Evolutionary conservation across 2,797 vertebrate genomes (phyloP), one percentile per base, ranked within the genome.

Genomic region (Acanthopagrus latus): DNA sequence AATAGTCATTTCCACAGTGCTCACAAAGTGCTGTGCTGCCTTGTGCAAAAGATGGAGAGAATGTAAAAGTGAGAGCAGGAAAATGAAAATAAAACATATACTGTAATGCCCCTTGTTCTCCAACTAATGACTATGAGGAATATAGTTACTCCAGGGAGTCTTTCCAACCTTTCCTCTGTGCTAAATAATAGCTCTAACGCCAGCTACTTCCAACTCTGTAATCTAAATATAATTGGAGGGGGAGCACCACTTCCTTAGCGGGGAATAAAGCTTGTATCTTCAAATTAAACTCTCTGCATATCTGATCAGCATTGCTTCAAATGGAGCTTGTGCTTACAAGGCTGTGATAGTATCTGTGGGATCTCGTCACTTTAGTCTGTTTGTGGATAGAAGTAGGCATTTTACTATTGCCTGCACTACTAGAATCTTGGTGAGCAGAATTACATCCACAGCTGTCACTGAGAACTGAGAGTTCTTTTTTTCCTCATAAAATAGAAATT

Each of bases 151-250:
- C 89, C 27, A 0, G 88, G 88, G 90, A 88, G 72, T 72, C 81
- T 84, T 89, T 77, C 74, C 76, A 90, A 89, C 89, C 89, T 92
- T 91, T 92, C 88, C 60, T 82, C 76, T 68, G 86, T 55, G 65
- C 79, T 85, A 91, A 93, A 92, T 91, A 93, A 90, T 78, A 86
- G 77, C 84, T 83, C 71, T 58, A 75, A 85, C 57, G 33, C 62
- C 56, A 71, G 67, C 71, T 79, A 82, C 63, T 72, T 90, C 82
- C 63, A 81, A 64, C 75, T 68, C 83, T 82, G 85, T 92, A 91
- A 93, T 94, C 81, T 91, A 85, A 86, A 89, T 83, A 84, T 92
- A 94, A 93, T 92, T 93, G 88, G 80, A 90, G 78, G 66, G 88
- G 85, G 87, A 88, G 86, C 71, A 23, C 62, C 72, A 78, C 80